Evolutionary conservation across 2,113 vertebrate species (phyloP), one percentile per base, ranked within the genome.

Genomic region (Onychostoma macrolepis): DNA sequence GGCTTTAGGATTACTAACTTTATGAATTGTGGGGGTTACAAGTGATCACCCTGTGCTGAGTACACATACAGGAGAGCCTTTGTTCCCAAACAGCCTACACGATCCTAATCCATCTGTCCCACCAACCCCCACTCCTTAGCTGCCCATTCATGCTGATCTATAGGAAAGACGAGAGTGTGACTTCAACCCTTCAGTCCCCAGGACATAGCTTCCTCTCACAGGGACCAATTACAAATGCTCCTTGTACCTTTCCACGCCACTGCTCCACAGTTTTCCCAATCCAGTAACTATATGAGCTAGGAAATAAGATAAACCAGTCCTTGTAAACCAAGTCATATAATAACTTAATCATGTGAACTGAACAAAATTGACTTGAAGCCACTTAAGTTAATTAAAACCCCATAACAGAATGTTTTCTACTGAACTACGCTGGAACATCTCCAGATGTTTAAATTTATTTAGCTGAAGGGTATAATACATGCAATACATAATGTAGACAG

Each of bases 61-160:
- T 53, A 33, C 76, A 82, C 61, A 85, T 65, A 88, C 87, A 88
- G 71, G 45, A 78, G 71, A 28, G 69, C 13, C 88, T 87, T 87
- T 89, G 88, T 89, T 85, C 76, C 43, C 76, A 53, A 33, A 78
- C 76, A 43, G 50, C 50, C 24, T 56, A 38, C 85, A 84, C 43
- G 43, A 72, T 80, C 77, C 85, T 79, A 45, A 79, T 61, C 65
- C 38, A 19, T 84, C 50, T 38, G 72, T 74, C 75, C 45, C 85
- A 67, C 75, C 71, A 53, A 67, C 80, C 79, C 84, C 50, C 86
- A 78, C 74, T 84, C 67, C 33, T 83, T 82, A 71, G 45, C 43
- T n/a, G 28, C 63, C 26, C 61, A 71, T 71, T 83, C 81, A 71
- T 71, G 81, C 43, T 53, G 65, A 83, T 83, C 81, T 83, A 41